Evolutionary conservation across 2,888 invertebrate genomes (phyloP), one percentile per base, ranked within the genome.

Genomic region (Ennomos erosarius): DNA sequence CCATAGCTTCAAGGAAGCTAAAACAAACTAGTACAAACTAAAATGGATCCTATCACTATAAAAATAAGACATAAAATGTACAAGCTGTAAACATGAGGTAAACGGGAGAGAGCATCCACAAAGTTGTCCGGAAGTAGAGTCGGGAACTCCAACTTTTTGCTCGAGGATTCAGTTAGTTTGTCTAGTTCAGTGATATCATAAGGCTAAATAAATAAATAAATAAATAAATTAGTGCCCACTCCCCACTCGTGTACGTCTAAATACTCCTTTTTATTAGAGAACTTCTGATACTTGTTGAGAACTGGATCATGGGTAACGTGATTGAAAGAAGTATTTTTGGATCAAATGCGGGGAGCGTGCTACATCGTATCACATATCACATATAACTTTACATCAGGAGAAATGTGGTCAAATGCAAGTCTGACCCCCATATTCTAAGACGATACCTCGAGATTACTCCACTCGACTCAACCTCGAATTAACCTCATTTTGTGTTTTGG

Each of bases 111-210:
- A 65, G 64, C 60, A 43, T 39, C 16, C 59, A 63, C 56, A 62
- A 67, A 67, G 65, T 65, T 65, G 44, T 26, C 8, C 45, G 26
- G 13, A 26, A 26, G 26, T 26, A 26, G 48, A 59, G 53, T 40
- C 39, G 62, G 56, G 53, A 67, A 61, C 65, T 65, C 64, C 56
- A 66, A 67, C 61, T 68, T 69, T 64, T 64, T 70, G 65, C 65
- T 69, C 63, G 65, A 64, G 55, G 54, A 62, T 53, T 65, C 58
- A 67, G 67, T 64, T 67, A 62, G 65, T 64, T 59, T 37, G 49
- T 42, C 61, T 59, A 59, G 56, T 65, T 62, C 48, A 46, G 60
- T 47, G 50, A n/a, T n/a, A n/a, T n/a, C n/a, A 56, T 66, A 50
- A 54, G 55, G 50, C 62, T 62, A 63, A 68, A 66, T 68, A n/a